phyloP scores from a whole-genome alignment of 1,140 invertebrate species.

The Diorhabda sublineata region DNA sequence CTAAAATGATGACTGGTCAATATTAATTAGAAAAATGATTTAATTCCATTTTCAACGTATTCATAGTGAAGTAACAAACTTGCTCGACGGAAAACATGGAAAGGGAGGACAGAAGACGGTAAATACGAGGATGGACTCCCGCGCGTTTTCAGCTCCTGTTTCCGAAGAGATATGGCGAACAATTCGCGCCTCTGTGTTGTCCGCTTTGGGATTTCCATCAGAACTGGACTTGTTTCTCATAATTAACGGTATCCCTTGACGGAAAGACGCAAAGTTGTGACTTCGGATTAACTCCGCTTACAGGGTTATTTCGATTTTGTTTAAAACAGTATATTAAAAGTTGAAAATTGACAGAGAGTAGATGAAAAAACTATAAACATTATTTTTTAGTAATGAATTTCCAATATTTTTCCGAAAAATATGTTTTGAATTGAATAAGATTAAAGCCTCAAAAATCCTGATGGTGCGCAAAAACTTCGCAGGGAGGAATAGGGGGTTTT shows the following conservation, averaged over 20 bases:
- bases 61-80: slow-evolving; percentile 5
- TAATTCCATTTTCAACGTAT: neutral
- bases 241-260: slow-evolving; percentile 29
- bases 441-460: too few species aligned
- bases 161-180: slow-evolving; percentile 15
- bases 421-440: too few species aligned
- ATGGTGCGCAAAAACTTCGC: too few species aligned
- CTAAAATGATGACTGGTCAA: too few species aligned
- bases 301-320: neutral
- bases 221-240: slow-evolving; percentile 33
- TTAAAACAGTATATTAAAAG: too few species aligned
- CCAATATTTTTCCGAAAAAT: too few species aligned
- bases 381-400: too few species aligned
- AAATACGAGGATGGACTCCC: slow-evolving; percentile 6
- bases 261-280: slow-evolving; percentile 21
- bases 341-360: too few species aligned
- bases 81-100: slow-evolving; percentile 24
- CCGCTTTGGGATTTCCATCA: slow-evolving; percentile 22
- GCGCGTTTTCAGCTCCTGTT: slow-evolving; percentile 14
- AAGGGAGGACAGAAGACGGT: slow-evolving; percentile 11
- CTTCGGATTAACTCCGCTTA: slow-evolving; percentile 1
- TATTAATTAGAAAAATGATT: too few species aligned
- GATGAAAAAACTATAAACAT: too few species aligned
- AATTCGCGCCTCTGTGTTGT: slow-evolving; percentile 14
- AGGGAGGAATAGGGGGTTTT: too few species aligned